A percentile compares a stretch with the other conserved stretches of the same genome.
These are phyloP conservation scores for Ochotona curzoniae DNA, from an alignment of 2,113 vertebrate species.

Conservation along the genomic window DNA sequence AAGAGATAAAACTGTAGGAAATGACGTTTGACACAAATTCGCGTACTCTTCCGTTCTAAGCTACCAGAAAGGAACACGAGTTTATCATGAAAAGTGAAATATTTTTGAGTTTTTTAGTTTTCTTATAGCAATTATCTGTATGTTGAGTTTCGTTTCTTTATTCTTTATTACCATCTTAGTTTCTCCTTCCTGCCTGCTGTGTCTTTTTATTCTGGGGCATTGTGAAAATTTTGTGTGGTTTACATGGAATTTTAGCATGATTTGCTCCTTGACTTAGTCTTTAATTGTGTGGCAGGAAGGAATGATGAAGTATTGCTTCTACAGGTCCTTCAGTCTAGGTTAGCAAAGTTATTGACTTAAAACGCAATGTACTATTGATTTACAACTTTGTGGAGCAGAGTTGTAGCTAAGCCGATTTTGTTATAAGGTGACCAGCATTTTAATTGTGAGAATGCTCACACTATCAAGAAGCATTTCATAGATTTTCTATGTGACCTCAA, in stretches of 20 bases:
- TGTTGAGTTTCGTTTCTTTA: neutral
- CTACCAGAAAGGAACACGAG: no score
- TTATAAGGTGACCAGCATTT: neutral
- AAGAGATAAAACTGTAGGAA: no score
- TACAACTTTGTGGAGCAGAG: neutral
- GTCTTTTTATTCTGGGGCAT: neutral
- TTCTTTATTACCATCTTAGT: neutral
- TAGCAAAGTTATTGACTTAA: neutral
- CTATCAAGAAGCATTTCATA: neutral
- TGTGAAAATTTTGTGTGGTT: constrained; percentile 2
- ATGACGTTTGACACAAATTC: no score
- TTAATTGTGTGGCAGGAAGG: neutral
- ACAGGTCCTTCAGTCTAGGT: neutral
- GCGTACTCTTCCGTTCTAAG: no score
- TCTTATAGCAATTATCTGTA: neutral
- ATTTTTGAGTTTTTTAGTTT: neutral
- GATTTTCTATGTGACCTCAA: neutral
- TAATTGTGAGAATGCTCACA: neutral
- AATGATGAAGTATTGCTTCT: constrained; percentile 20
- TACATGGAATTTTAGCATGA: neutral
- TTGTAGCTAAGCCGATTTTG: neutral
- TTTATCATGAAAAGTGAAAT: no score
- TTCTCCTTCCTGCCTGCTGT: neutral
- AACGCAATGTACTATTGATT: neutral
- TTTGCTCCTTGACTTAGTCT: neutral